Conservation (phyloP, 2,888 invertebrate species). For the Ectemnius continuus region DNA sequence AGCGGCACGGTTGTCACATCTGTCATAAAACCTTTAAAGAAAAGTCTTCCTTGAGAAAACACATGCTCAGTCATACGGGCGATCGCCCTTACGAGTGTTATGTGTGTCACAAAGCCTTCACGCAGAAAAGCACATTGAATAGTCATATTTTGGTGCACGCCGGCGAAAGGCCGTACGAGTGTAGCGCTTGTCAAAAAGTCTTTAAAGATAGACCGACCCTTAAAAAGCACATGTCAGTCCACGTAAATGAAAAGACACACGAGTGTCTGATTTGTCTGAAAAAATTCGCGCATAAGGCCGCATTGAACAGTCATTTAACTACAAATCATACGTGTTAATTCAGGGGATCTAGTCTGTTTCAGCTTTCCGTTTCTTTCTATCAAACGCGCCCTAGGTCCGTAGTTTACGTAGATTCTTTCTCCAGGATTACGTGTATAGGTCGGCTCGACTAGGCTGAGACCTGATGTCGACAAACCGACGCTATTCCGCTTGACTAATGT, state of each 20-base stretch:
- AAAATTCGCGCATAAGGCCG: constrained; percentile 72
- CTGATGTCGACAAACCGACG: too few relatives aligned
- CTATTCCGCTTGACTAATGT: too few relatives aligned
- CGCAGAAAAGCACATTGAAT: constrained; percentile 70
- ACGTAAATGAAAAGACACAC: constrained; percentile 67
- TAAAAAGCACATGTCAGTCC: constrained; percentile 71
- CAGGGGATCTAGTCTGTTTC: constrained; percentile 58
- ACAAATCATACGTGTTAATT: constrained; percentile 71
- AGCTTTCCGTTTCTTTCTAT: constrained; percentile 52
- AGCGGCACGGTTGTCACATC: constrained; percentile 71
- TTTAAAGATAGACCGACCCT: constrained; percentile 68
- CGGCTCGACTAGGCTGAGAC: too few relatives aligned
- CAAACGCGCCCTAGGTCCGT: constrained; percentile 29
- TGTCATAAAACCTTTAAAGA: constrained; percentile 71
- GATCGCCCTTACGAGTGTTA: constrained; percentile 72
- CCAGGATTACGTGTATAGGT: constrained; percentile 37
- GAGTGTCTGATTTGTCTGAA: constrained; percentile 73
- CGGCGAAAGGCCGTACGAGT: constrained; percentile 69
- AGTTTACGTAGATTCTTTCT: constrained; percentile 44
- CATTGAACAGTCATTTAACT: constrained; percentile 69
- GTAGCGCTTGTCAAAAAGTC: constrained; percentile 70
- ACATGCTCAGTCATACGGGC: constrained; percentile 72
- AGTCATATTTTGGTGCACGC: constrained; percentile 72
- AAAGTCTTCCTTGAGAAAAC: constrained; percentile 70
- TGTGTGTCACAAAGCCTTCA: constrained; percentile 72